Evolutionary conservation across 2,888 invertebrate genomes (phyloP).

Genomic region (Tineola bisselliella): DNA sequence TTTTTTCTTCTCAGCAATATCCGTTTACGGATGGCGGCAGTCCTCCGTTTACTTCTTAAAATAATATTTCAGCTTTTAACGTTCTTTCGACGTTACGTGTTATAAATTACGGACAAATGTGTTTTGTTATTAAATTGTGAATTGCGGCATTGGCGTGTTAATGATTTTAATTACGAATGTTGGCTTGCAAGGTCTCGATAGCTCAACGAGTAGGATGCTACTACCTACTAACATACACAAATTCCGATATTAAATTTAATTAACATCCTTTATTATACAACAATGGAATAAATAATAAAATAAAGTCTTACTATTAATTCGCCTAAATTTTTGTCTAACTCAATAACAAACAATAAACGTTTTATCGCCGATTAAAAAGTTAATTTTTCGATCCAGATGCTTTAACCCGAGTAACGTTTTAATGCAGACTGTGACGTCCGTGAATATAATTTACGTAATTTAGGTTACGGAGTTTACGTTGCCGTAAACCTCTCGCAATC

Average conservation of each 20-base stretch:
- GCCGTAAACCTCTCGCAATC: slow-evolving; percentile 22
- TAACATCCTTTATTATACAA: background rate
- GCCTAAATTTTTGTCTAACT: background rate
- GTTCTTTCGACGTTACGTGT: background rate
- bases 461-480: slow-evolving; percentile 30
- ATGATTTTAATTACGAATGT: background rate
- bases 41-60: background rate
- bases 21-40: slow-evolving; percentile 2
- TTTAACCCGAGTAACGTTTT: background rate
- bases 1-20: background rate
- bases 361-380: slow-evolving; percentile 4
- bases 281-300: background rate
- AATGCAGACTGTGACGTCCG: background rate
- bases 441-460: slow-evolving; percentile 30
- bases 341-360: background rate
- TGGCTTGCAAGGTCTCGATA: background rate
- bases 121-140: background rate
- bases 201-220: background rate
- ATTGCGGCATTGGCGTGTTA: background rate
- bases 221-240: background rate
- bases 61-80: slow-evolving; percentile 1
- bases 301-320: background rate
- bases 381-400: background rate
- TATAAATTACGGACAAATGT: background rate
- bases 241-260: slow-evolving; percentile 2